Conservation (phyloP, 2,888 invertebrate genomes). For the Diadromus collaris region DNA sequence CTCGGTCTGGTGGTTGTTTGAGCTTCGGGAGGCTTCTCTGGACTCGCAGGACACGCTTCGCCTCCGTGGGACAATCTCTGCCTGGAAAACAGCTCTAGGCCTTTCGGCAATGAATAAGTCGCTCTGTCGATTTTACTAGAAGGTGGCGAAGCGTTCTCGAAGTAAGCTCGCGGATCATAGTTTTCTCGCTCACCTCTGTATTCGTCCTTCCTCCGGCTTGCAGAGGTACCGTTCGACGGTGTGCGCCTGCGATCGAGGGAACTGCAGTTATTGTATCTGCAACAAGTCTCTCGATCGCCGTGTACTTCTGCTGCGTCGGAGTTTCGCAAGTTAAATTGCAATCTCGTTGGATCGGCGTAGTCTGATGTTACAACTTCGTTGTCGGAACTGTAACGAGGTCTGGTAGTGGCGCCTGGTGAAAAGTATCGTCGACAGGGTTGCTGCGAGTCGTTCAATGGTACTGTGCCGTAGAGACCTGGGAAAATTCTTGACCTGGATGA, state of each 20-base stretch:
- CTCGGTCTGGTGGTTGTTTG: neutral
- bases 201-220: neutral
- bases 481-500: slow-evolving; percentile 81
- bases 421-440: slow-evolving; percentile 9
- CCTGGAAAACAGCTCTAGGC: slow-evolving; percentile 47
- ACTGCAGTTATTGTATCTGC: slow-evolving; percentile 38
- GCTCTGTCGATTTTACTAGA: slow-evolving; percentile 17
- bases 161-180: slow-evolving; percentile 4
- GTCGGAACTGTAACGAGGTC: slow-evolving; percentile 49
- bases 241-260: slow-evolving; percentile 44
- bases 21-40: neutral
- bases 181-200: slow-evolving; percentile 20
- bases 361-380: slow-evolving; percentile 41
- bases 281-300: neutral
- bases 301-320: neutral
- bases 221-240: neutral
- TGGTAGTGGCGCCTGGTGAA: neutral
- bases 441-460: slow-evolving; percentile 14
- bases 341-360: slow-evolving; percentile 12
- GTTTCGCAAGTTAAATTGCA: slow-evolving; percentile 14
- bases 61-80: slow-evolving; percentile 29
- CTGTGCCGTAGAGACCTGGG: slow-evolving; percentile 44
- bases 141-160: neutral
- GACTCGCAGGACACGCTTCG: neutral
- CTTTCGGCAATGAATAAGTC: slow-evolving; percentile 50